phyloP scores from a whole-genome alignment of 2,113 vertebrate genomes.

The Pteropus alecto region DNA sequence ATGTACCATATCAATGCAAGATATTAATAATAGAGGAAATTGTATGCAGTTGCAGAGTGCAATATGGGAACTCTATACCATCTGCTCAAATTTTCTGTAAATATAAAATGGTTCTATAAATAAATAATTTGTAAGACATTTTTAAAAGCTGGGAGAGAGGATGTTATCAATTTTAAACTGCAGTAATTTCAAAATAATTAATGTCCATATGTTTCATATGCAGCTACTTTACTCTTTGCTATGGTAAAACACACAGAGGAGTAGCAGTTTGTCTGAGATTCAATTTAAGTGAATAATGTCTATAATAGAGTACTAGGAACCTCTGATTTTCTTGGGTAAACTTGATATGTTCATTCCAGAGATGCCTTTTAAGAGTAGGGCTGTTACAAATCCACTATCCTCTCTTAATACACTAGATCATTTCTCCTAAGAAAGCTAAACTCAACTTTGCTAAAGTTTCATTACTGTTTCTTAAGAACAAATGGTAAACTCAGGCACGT shows the following conservation, averaged over 20 bases:
- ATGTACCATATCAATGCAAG: neutral
- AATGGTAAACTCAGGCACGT: neutral
- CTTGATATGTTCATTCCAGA: neutral
- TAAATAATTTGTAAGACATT: neutral
- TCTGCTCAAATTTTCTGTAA: neutral
- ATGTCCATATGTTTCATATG: neutral
- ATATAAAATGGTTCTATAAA: neutral
- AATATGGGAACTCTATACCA: neutral
- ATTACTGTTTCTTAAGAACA: neutral
- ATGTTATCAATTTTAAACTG: neutral
- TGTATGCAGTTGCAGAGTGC: rapidly evolving
- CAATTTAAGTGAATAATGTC: neutral
- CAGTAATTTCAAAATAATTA: conserved; percentile 27
- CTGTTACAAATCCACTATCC: neutral
- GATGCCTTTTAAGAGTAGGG: neutral
- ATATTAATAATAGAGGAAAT: neutral
- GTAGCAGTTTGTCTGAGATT: neutral
- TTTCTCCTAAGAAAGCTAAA: conserved; percentile 2
- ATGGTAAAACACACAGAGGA: neutral
- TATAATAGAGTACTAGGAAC: neutral
- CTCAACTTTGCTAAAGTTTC: neutral
- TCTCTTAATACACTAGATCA: neutral
- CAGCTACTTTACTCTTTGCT: neutral
- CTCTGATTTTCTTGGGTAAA: neutral
- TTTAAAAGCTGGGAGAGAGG: neutral